These are phyloP conservation scores for Cephonodes hylas DNA, from an alignment of 2,888 invertebrate species.

Conservation along the genomic window DNA sequence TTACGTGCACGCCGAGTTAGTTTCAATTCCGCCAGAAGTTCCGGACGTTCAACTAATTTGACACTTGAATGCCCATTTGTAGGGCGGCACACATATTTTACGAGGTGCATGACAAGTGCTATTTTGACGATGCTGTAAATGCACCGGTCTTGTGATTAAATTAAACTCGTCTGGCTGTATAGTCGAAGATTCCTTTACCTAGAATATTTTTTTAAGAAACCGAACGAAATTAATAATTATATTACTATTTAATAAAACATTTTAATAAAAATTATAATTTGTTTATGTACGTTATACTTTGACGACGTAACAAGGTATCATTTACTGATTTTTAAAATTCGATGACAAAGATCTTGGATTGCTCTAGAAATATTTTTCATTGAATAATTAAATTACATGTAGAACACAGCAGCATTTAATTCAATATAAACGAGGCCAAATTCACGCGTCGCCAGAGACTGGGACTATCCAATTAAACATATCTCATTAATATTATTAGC, in stretches of 20 bases:
- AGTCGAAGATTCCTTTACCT: background rate
- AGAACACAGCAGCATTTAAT: background rate
- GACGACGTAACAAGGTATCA: too few species aligned
- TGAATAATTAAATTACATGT: background rate
- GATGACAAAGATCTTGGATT: too few species aligned
- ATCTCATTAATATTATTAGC: slow-evolving; percentile 9
- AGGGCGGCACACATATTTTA: slow-evolving; percentile 15
- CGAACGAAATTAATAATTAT: too few species aligned
- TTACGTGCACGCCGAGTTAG: slow-evolving; percentile 11
- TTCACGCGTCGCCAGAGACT: background rate
- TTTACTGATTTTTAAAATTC: too few species aligned
- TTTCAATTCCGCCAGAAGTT: slow-evolving; percentile 23
- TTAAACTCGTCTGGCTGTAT: background rate
- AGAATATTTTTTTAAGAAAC: background rate
- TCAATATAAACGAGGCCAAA: background rate
- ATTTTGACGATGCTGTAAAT: background rate
- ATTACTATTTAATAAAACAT: background rate
- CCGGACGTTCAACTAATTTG: slow-evolving; percentile 32
- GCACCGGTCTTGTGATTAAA: too few species aligned
- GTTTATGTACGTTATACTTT: too few species aligned
- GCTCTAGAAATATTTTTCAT: background rate
- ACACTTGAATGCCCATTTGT: slow-evolving; percentile 33
- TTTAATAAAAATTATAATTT: background rate
- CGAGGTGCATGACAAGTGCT: background rate
- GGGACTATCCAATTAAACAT: slow-evolving; percentile 8